Base-by-base conservation (phyloP, 2,797 vertebrate genomes). In the Vultur gryphus region DNA sequence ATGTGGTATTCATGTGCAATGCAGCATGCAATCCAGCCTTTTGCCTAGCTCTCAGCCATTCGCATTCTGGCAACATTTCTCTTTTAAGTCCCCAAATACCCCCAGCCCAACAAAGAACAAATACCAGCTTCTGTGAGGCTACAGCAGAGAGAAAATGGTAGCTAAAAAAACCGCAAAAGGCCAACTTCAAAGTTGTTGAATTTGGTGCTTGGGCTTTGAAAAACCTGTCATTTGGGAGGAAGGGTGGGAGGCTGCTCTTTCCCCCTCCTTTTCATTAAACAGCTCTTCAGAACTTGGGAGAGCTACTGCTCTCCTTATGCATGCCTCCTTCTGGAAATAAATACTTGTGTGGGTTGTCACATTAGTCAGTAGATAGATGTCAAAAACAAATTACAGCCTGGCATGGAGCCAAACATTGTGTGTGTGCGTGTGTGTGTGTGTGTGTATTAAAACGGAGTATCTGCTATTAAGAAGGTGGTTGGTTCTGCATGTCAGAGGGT, bases 291-390 rank as follows among this genome's bases (percentile, higher is more conserved):
- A 95, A 95, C 37, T 87, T 93, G 82, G 90, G 91, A 93, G 82
- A 96, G 81, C 90, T 93, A 33, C 88, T 51, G 79, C 72, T 90
- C 71, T 96, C 81, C 93, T 97, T 97, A 93, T 58, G 65, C 86
- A 97, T 95, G 94, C 94, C 93, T 96, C 95, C 89, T 95, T 86
- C 92, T 97, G 95, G 96, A 97, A 96, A 96, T 96, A 96, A 97
- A 95, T 91, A 94, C 93, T 91, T 95, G 95, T 93, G 94, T 96
- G 93, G 90, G 91, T 90, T 96, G 95, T 94, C 95, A 95, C 92
- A 88, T 95, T 96, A 97, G 94, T 92, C 96, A 96, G 90, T 90
- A 78, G 90, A 96, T 92, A 91, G 84, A 95, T 95, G 91, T 95
- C 94, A 95, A 95, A 97, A 97, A 95, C 95, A 97, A 97, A 96